Conservation (phyloP, 2,797 vertebrate species). For the Protonibea diacanthus region DNA sequence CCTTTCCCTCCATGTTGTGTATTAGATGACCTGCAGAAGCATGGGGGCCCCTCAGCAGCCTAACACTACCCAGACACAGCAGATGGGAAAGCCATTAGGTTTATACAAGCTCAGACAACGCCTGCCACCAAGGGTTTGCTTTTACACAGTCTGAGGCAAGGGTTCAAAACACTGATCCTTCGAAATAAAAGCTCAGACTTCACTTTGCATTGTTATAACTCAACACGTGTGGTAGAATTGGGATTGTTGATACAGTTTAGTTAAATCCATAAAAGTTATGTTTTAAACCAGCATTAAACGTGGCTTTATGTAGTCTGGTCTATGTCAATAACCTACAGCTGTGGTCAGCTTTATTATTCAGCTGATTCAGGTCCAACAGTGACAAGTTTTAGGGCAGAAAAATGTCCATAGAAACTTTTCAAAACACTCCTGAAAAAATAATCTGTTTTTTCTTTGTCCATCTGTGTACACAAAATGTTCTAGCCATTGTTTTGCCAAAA, state of each 20-base stretch:
- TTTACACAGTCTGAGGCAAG: constrained; percentile 36
- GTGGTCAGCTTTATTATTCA: background rate
- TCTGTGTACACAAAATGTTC: constrained; percentile 34
- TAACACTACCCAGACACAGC: constrained; percentile 37
- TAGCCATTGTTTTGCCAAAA: constrained; percentile 32
- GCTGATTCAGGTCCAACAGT: background rate
- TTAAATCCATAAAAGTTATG: background rate
- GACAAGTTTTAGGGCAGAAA: background rate
- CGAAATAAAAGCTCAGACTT: constrained; percentile 35
- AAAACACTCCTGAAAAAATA: background rate
- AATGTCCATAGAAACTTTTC: background rate
- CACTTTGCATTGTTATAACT: background rate
- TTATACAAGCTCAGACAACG: constrained; percentile 25
- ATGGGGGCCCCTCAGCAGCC: constrained; percentile 1
- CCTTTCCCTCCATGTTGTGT: constrained; percentile 43
- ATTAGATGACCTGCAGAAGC: constrained; percentile 59
- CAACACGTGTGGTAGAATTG: background rate
- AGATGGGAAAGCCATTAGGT: constrained; percentile 67
- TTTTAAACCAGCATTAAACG: constrained; percentile 5
- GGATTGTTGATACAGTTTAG: background rate
- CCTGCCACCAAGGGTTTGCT: constrained; percentile 29
- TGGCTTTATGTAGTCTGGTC: background rate
- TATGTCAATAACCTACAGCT: background rate
- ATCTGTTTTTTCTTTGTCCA: constrained; percentile 31
- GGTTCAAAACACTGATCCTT: constrained; percentile 44